phyloP scores from a whole-genome alignment of 2,888 invertebrate species.

The Tenthredo amoena region DNA sequence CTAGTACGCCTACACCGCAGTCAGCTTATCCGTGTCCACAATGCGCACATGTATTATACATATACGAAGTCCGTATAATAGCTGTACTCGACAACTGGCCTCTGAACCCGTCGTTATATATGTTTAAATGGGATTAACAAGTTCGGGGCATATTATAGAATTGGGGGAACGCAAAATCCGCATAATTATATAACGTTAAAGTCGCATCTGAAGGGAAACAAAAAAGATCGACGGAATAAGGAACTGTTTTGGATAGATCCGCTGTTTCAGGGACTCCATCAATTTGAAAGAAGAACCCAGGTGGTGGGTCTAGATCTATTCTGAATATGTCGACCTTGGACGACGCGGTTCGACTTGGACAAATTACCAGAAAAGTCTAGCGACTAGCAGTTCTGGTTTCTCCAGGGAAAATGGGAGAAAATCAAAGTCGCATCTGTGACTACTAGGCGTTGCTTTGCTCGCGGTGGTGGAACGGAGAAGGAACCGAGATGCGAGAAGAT shows the following conservation, averaged over 20 bases:
- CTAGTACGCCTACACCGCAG: conserved; percentile 8
- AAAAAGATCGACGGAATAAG: background rate
- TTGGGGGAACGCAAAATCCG: background rate
- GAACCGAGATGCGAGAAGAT: conserved; percentile 67
- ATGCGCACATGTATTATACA: conserved; percentile 7
- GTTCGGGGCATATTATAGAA: background rate
- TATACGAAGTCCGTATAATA: background rate
- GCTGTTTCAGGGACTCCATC: conserved; percentile 11
- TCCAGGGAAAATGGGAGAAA: conserved; percentile 73
- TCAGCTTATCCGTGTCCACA: conserved; percentile 39
- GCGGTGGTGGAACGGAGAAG: conserved; percentile 59
- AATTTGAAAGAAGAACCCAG: conserved; percentile 61
- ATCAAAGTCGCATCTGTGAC: conserved; percentile 78
- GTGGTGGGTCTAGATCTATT: conserved; percentile 61
- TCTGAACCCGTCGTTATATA: background rate
- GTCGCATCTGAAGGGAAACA: no score
- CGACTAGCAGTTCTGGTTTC: conserved; percentile 69
- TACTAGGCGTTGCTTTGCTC: conserved; percentile 69
- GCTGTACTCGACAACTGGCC: conserved; percentile 25
- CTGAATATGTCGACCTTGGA: conserved; percentile 61
- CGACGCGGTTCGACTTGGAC: conserved; percentile 62
- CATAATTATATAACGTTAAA: background rate
- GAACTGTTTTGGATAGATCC: background rate
- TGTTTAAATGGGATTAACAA: conserved; percentile 21
- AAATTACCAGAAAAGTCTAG: conserved; percentile 69